Percentiles rank a stretch among this genome's conserved stretches.
Conservation (phyloP, 2,888 invertebrate genomes). For the Petrophora chlorosata region DNA sequence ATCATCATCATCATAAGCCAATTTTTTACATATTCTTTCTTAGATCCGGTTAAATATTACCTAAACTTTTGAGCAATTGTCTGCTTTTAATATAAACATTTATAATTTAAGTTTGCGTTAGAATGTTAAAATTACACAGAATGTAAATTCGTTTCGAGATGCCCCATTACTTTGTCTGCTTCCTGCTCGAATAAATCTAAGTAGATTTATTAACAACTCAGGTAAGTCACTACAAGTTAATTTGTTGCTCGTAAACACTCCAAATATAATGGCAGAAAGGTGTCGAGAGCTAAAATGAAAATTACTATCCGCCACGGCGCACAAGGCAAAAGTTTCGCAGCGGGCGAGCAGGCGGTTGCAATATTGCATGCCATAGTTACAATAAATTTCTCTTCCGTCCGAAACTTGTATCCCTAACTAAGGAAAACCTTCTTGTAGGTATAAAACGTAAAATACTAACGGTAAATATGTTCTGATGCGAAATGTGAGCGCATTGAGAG, state of each 20-base stretch:
- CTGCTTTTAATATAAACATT: too few species aligned
- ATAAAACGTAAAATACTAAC: slow-evolving; percentile 19
- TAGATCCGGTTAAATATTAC: too few species aligned
- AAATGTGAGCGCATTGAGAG: slow-evolving; percentile 19
- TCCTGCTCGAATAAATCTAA: slow-evolving; percentile 21
- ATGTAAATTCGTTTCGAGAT: slow-evolving; percentile 17
- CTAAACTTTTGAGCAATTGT: too few species aligned
- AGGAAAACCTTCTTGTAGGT: slow-evolving; percentile 16
- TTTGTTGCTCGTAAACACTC: slow-evolving; percentile 28
- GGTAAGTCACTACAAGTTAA: slow-evolving; percentile 23
- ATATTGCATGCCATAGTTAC: slow-evolving; percentile 37
- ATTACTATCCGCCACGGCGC: slow-evolving; percentile 16
- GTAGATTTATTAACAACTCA: slow-evolving; percentile 24
- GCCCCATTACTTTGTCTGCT: slow-evolving; percentile 20
- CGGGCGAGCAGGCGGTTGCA: slow-evolving; percentile 31
- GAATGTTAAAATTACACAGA: slow-evolving; percentile 16
- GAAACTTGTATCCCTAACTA: slow-evolving; percentile 27
- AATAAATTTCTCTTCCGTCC: slow-evolving; percentile 35
- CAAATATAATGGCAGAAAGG: slow-evolving; percentile 23
- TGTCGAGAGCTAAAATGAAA: slow-evolving; percentile 25
- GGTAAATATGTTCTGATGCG: slow-evolving; percentile 27
- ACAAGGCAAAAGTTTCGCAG: slow-evolving; percentile 29
- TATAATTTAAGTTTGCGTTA: background rate
- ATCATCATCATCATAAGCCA: too few species aligned
- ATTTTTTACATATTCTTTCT: too few species aligned